phyloP scores from a whole-genome alignment of 2,888 invertebrate genomes.

The Hanleya hanleyi region DNA sequence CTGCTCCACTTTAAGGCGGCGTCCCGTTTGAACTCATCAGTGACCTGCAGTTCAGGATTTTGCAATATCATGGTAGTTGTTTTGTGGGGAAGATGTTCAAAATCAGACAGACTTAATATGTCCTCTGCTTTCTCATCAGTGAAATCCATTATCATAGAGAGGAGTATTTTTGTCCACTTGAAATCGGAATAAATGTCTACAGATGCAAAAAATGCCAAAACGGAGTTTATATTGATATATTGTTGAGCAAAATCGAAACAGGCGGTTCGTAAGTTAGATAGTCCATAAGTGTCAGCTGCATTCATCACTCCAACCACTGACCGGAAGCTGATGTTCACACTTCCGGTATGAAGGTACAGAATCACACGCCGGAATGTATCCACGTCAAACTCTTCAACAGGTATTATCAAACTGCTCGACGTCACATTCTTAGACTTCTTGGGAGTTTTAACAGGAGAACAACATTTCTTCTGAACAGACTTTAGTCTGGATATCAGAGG shows the following conservation, averaged over 20 bases:
- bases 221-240: not conserved
- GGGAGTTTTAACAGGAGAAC: not conserved
- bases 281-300: not conserved
- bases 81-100: not conserved
- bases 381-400: not conserved
- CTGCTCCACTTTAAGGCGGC: not conserved
- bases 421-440: not conserved
- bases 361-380: not conserved
- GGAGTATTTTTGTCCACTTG: not conserved
- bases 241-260: not conserved
- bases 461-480: not conserved
- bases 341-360: not conserved
- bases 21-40: not conserved
- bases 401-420: not conserved
- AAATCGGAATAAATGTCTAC: not conserved
- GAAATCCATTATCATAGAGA: not conserved
- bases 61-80: not conserved
- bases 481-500: not conserved
- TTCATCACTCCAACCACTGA: not conserved
- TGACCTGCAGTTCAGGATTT: not conserved
- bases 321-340: not conserved
- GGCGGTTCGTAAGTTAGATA: not conserved
- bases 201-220: not conserved
- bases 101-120: not conserved
- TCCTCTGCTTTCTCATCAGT: not conserved